Base-by-base conservation (phyloP, 2,888 invertebrate genomes). In the Megaustenia siamemsis region DNA sequence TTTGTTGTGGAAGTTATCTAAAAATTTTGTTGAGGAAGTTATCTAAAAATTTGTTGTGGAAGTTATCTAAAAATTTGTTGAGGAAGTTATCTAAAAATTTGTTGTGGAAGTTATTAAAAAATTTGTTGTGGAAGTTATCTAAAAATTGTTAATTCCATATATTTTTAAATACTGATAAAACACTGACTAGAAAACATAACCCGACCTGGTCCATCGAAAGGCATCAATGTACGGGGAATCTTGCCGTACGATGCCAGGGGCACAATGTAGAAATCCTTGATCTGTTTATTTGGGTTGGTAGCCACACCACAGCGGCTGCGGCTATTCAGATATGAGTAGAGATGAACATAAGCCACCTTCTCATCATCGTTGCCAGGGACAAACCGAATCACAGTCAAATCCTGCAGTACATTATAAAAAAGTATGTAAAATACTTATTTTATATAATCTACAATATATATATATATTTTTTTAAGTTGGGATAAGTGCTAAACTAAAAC, bases 251-350 rank as follows among this genome's bases (percentile, higher is more conserved):
- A 96, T 0, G 97, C 96, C 87, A 98, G 94, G 0, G 98, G 98
- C 91, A 98, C 96, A 87, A 98, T 96, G 94, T 98, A 98, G 93
- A 98, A 97, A 94, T 98, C 98, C 94, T 98, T 98, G 79, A 98
- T 96, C 86, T 96, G 96, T 88, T 96, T 96, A 45, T 90, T 89
- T 12, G 88, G 85, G 82, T 96, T 96, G 87, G 97, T 97, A 56
- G 98, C 96, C 6, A 98, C 98, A 0, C 98, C 95, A 88, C 94
- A 94, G 45, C 95, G 90, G 78, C 92, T 96, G 18, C 98, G 96
- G 92, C 96, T 97, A 92, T 97, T 97, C 82, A 99, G 95, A 94
- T 98, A 98, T 89, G 96, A 96, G 93, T 97, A 98, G 82, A 98
- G 95, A 35, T 97, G 96, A 88, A 96, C 96, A 91, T 97, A 98